These are phyloP conservation scores for Spodoptera littoralis DNA, from an alignment of 2,888 invertebrate species.

Conservation along the genomic window DNA sequence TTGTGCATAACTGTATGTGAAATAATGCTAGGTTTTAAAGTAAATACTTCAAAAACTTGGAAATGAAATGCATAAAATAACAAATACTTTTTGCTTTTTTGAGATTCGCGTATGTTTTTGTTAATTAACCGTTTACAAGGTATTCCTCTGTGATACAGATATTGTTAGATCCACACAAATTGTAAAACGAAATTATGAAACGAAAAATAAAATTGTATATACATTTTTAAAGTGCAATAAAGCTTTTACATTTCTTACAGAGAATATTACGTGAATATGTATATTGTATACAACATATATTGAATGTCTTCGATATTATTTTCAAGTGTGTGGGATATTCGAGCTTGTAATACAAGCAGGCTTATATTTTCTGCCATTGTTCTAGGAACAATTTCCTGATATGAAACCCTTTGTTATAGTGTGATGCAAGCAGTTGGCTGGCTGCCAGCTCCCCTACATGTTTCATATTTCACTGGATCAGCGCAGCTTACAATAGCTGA, in stretches of 20 bases:
- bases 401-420: slow-evolving; percentile 84
- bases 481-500: slow-evolving; percentile 77
- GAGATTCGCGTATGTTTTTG: slow-evolving; percentile 5
- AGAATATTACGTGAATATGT: slow-evolving; percentile 11
- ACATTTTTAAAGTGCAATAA: not conserved
- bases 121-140: slow-evolving; percentile 2
- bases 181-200: too few species aligned
- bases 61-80: slow-evolving; percentile 25
- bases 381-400: slow-evolving; percentile 84
- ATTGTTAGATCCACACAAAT: slow-evolving; percentile 5
- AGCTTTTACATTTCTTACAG: slow-evolving; percentile 1
- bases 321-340: slow-evolving; percentile 58
- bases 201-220: too few species aligned
- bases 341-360: slow-evolving; percentile 67
- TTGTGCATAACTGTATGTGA: slow-evolving; percentile 12
- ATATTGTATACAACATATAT: slow-evolving; percentile 24
- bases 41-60: slow-evolving; percentile 23
- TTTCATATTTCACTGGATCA: slow-evolving; percentile 86
- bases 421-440: slow-evolving; percentile 83
- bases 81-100: slow-evolving; percentile 2
- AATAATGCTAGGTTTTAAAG: slow-evolving; percentile 15
- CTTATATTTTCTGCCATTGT: slow-evolving; percentile 80
- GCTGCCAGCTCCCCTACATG: slow-evolving; percentile 79
- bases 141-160: slow-evolving; percentile 19
- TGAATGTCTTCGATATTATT: slow-evolving; percentile 57